Evolutionary conservation across 2,113 vertebrate species (phyloP).

Genomic region (Pipa parva): DNA sequence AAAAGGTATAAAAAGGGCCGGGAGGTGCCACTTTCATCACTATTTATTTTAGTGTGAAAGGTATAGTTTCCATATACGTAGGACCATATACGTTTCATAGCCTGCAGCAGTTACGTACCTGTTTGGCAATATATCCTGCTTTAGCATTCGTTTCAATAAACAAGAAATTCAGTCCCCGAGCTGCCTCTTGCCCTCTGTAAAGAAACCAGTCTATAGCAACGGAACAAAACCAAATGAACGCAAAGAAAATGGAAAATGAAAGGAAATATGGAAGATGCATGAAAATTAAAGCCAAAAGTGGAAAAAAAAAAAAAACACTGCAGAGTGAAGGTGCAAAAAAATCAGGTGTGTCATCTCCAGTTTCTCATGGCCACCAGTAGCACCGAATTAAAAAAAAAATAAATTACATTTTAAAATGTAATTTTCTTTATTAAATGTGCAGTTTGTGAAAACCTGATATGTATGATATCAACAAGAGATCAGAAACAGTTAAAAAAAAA

Average conservation of each 20-base stretch:
- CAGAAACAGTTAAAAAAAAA: too few species aligned
- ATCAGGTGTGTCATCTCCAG: background rate
- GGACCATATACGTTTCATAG: background rate
- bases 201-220: constrained; percentile 72
- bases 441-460: too few species aligned
- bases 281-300: background rate
- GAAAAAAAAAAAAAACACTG: background rate
- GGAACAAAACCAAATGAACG: constrained; percentile 48
- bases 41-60: too few species aligned
- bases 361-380: too few species aligned
- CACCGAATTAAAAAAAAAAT: too few species aligned
- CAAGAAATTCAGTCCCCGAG: constrained; percentile 71
- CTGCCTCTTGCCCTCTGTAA: constrained; percentile 74
- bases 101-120: constrained; percentile 60
- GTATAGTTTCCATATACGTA: background rate
- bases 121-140: constrained; percentile 71
- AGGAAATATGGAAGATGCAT: constrained; percentile 44
- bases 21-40: too few species aligned
- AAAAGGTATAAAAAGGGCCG: background rate
- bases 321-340: background rate
- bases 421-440: too few species aligned
- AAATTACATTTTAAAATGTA: too few species aligned
- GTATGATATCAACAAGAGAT: too few species aligned
- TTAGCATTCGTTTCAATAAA: constrained; percentile 76
- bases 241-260: constrained; percentile 50